phyloP scores from a whole-genome alignment of 2,888 invertebrate genomes.

The Holacanthella duospinosa region DNA sequence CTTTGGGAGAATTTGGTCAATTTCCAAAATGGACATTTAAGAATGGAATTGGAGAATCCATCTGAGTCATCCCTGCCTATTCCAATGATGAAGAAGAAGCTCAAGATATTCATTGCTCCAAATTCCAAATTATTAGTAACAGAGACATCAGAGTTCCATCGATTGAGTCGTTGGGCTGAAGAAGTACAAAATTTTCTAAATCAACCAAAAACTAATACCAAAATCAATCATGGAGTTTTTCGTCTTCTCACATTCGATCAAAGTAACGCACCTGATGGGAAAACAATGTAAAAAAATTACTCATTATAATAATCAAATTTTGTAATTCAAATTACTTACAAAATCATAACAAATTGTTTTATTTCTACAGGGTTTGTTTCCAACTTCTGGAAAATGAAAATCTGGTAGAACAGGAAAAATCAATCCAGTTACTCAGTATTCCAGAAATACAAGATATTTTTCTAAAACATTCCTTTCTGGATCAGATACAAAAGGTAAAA shows the following conservation, averaged over 20 bases:
- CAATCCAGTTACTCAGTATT: slow-evolving; percentile 30
- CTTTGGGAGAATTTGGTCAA: slow-evolving; percentile 35
- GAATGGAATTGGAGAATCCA: slow-evolving; percentile 28
- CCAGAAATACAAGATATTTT: slow-evolving; percentile 36
- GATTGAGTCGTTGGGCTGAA: slow-evolving; percentile 31
- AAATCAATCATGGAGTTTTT: slow-evolving; percentile 29
- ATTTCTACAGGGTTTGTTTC: slow-evolving; percentile 29
- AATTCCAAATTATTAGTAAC: slow-evolving; percentile 31
- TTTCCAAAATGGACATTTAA: slow-evolving; percentile 34
- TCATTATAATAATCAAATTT: not conserved
- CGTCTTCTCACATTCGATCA: slow-evolving; percentile 34
- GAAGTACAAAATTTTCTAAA: slow-evolving; percentile 29
- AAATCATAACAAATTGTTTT: not conserved
- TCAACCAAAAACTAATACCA: slow-evolving; percentile 20
- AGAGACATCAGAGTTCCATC: slow-evolving; percentile 31
- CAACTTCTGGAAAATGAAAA: slow-evolving; percentile 36
- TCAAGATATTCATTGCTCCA: slow-evolving; percentile 34
- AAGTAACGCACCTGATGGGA: slow-evolving; percentile 32
- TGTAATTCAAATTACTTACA: too few species aligned
- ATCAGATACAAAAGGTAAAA: slow-evolving; percentile 33
- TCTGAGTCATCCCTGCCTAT: not conserved
- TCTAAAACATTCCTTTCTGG: slow-evolving; percentile 30
- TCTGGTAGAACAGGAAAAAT: slow-evolving; percentile 35
- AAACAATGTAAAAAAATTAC: slow-evolving; percentile 30
- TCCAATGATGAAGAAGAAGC: slow-evolving; percentile 19